Percentiles rank a stretch among this genome's conserved stretches.
These are phyloP conservation scores for Luperina testacea DNA, from an alignment of 2,888 invertebrate species.

Conservation along the genomic window DNA sequence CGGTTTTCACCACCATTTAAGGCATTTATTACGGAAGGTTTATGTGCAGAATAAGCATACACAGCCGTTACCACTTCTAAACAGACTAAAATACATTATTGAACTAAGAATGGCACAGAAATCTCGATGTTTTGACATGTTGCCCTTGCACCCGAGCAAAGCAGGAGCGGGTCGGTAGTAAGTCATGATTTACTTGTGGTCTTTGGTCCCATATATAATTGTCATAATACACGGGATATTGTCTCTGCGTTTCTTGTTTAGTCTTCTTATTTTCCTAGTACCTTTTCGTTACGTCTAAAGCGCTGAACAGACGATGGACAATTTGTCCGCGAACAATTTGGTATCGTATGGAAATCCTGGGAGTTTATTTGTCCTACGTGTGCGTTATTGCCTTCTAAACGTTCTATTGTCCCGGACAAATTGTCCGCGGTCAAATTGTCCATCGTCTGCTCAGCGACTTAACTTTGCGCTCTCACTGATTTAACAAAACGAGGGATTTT, in stretches of 20 bases:
- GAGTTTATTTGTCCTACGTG: not conserved
- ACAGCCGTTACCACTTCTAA: not conserved
- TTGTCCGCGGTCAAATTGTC: not conserved
- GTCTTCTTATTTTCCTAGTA: not conserved
- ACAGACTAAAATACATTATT: not conserved
- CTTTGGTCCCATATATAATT: not conserved
- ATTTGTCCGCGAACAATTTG: not conserved
- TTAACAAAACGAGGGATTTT: not conserved
- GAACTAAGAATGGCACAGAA: too few species aligned
- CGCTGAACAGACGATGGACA: not conserved
- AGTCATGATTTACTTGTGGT: not conserved
- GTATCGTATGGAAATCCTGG: not conserved
- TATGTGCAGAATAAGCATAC: not conserved
- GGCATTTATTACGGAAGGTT: not conserved
- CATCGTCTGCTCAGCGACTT: not conserved
- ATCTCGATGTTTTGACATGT: not conserved
- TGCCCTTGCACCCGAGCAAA: too few species aligned
- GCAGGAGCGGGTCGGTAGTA: not conserved
- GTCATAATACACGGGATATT: too few species aligned
- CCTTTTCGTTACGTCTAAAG: too few species aligned
- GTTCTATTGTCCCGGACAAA: not conserved
- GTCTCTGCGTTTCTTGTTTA: not conserved
- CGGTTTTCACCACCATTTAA: not conserved
- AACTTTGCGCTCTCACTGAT: not conserved
- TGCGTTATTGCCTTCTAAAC: not conserved